phyloP scores from a whole-genome alignment of 2,888 invertebrate species.

The Poecilobothrus nobilitatus region DNA sequence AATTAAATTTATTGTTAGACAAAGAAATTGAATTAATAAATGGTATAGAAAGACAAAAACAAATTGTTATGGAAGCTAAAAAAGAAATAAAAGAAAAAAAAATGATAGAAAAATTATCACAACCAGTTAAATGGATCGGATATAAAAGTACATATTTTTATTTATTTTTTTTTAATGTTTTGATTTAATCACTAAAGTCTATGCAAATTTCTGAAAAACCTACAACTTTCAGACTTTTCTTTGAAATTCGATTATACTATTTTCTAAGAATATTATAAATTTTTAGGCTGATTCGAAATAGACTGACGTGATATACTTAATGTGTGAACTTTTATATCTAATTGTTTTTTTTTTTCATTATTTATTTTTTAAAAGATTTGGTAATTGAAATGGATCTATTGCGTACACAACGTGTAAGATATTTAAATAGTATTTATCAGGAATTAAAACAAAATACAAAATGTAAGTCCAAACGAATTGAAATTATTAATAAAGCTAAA shows the following conservation, averaged over 20 bases:
- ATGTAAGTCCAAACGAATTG: slow-evolving; percentile 55
- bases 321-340: neutral
- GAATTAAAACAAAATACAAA: slow-evolving; percentile 52
- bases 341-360: neutral
- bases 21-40: slow-evolving; percentile 63
- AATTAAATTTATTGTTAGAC: slow-evolving; percentile 60
- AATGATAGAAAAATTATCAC: slow-evolving; percentile 59
- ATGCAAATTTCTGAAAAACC: no score
- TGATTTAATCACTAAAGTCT: no score
- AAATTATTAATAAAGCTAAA: slow-evolving; percentile 61
- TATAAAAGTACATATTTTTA: slow-evolving; percentile 50
- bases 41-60: slow-evolving; percentile 60
- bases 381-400: slow-evolving; percentile 71
- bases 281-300: no score
- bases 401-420: slow-evolving; percentile 68
- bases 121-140: slow-evolving; percentile 67
- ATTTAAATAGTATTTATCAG: slow-evolving; percentile 64
- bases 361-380: slow-evolving; percentile 36
- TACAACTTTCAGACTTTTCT: no score
- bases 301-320: no score
- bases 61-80: slow-evolving; percentile 52
- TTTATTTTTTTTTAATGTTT: neutral
- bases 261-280: no score
- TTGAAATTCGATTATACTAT: no score
- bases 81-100: slow-evolving; percentile 52